Evolutionary conservation across 1,140 invertebrate species (phyloP).

Genomic region (Lucilia sericata): DNA sequence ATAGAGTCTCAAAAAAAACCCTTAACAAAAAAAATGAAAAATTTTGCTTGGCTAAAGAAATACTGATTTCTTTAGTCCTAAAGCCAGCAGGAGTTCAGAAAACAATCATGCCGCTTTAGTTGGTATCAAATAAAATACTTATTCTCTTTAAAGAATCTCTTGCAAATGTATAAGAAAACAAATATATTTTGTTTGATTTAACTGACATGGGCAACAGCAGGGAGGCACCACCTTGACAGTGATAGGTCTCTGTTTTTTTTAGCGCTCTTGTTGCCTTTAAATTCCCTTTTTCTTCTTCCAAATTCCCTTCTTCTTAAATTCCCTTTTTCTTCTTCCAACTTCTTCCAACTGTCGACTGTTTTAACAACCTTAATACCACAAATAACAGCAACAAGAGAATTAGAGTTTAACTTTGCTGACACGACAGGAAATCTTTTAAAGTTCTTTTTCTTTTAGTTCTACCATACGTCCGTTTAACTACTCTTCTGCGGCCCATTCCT

Average conservation of each 20-base stretch:
- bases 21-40: neutral
- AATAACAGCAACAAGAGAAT: constrained; percentile 37
- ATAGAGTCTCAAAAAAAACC: neutral
- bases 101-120: constrained; percentile 35
- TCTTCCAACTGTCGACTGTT: constrained; percentile 35
- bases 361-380: constrained; percentile 56
- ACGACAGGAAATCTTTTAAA: constrained; percentile 34
- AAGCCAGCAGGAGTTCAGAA: constrained; percentile 40
- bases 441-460: neutral
- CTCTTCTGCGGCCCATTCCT: no score
- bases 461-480: neutral
- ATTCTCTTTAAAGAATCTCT: neutral
- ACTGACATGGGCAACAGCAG: constrained; percentile 36
- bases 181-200: constrained; percentile 37
- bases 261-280: neutral
- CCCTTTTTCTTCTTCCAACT: neutral
- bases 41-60: constrained; percentile 2
- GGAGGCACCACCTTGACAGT: constrained; percentile 40
- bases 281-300: no score
- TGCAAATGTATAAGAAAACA: neutral
- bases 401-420: constrained; percentile 35
- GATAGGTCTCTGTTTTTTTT: constrained; percentile 13
- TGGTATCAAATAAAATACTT: neutral
- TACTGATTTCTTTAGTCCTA: neutral
- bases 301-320: neutral